Evolutionary conservation across 2,888 invertebrate species (phyloP).

Genomic region (Aethes cnicana): DNA sequence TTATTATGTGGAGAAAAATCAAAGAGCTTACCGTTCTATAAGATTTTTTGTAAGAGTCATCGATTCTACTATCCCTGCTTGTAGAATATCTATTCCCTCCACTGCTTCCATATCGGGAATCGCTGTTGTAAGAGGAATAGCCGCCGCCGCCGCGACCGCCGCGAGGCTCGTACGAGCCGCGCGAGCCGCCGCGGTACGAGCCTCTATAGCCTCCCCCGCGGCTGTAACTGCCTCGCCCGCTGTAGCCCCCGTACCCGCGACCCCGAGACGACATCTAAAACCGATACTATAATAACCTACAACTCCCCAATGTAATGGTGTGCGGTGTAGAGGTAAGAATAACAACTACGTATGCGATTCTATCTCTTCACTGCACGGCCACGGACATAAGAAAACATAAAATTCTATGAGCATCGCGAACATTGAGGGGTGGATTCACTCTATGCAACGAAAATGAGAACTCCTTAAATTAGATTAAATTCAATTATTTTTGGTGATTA

Average conservation of each 20-base stretch:
- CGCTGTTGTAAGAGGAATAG: conserved; percentile 67
- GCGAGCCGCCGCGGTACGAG: conserved; percentile 64
- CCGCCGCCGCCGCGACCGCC: conserved; percentile 74
- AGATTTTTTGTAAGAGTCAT: conserved; percentile 74
- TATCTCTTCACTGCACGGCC: no score
- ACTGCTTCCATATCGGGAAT: conserved; percentile 66
- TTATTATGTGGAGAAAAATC: no score
- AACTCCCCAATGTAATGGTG: no score
- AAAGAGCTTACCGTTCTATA: conserved; percentile 69
- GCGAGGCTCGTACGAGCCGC: conserved; percentile 68
- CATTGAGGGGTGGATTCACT: no score
- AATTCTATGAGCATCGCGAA: no score
- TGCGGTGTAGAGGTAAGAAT: no score
- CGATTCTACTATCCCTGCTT: conserved; percentile 66
- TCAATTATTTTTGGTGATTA: no score
- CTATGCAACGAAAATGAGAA: no score
- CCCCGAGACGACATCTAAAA: conserved; percentile 74
- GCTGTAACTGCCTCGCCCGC: conserved; percentile 59
- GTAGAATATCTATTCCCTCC: conserved; percentile 64
- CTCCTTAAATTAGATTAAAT: no score
- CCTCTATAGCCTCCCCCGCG: conserved; percentile 62
- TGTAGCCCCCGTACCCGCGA: conserved; percentile 64
- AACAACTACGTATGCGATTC: no score
- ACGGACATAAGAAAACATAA: no score
- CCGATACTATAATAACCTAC: neutral